phyloP scores from a whole-genome alignment of 2,888 invertebrate genomes.

The Cerastoderma edule region DNA sequence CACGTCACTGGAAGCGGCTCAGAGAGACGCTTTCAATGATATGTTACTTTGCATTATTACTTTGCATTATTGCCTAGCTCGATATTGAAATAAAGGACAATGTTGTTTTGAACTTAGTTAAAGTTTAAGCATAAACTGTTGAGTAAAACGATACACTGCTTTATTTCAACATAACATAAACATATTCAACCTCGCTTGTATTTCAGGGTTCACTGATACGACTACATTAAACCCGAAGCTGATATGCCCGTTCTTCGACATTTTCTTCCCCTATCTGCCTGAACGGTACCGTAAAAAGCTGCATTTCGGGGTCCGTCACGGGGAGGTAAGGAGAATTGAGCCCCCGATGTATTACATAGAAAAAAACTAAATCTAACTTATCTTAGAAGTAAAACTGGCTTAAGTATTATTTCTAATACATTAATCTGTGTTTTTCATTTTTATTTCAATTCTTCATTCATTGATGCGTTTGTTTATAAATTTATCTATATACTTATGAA shows the following conservation, averaged over 20 bases:
- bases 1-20: too few species aligned
- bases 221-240: conserved; percentile 62
- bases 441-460: not conserved
- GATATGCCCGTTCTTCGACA: conserved; percentile 69
- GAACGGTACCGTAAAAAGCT: conserved; percentile 53
- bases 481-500: not conserved
- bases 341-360: not conserved
- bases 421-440: not conserved
- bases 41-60: not conserved
- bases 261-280: conserved; percentile 66
- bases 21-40: too few species aligned
- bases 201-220: conserved; percentile 62
- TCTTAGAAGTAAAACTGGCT: not conserved
- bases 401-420: too few species aligned
- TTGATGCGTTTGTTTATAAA: not conserved
- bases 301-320: conserved; percentile 64
- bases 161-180: too few species aligned
- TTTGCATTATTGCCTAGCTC: not conserved
- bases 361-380: not conserved
- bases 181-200: too few species aligned
- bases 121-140: not conserved
- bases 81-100: not conserved
- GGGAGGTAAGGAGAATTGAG: conserved; percentile 45
- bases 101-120: too few species aligned
- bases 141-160: not conserved